Conservation (phyloP, 1,140 invertebrate species). For the Drosophila littoralis region DNA sequence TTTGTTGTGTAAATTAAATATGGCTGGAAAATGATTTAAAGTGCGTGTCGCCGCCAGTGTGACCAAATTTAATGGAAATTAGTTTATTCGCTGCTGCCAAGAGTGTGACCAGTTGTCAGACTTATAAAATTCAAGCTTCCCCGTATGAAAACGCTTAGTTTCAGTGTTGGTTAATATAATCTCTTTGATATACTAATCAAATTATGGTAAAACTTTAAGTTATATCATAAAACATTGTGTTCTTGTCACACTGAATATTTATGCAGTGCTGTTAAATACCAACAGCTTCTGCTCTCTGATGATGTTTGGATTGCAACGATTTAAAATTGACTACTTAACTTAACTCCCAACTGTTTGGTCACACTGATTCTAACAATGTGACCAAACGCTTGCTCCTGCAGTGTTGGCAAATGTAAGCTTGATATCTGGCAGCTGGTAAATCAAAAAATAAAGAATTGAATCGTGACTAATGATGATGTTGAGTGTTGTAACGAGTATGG, state of each 20-base stretch:
- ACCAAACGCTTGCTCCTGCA: conserved; percentile 10
- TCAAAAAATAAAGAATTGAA: conserved; percentile 18
- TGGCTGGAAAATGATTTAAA: too few species aligned
- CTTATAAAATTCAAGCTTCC: too few species aligned
- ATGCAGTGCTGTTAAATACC: background rate
- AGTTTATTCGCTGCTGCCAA: background rate
- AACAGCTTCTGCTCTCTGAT: too few species aligned
- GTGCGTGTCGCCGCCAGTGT: background rate
- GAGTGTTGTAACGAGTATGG: conserved; percentile 27
- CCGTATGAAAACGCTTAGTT: background rate
- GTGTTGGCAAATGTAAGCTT: conserved; percentile 30
- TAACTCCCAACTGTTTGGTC: conserved; percentile 3
- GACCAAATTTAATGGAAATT: too few species aligned
- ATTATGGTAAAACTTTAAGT: too few species aligned
- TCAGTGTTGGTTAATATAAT: background rate
- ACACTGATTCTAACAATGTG: conserved; percentile 12
- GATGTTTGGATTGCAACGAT: too few species aligned
- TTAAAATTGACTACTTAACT: background rate
- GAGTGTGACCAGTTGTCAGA: background rate
- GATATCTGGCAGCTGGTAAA: conserved; percentile 24
- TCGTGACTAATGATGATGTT: conserved; percentile 50
- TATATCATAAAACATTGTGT: too few species aligned
- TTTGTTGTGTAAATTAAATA: too few species aligned
- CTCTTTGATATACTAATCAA: background rate
- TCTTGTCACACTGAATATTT: background rate